These are phyloP conservation scores for Sitta carolinensis DNA, from an alignment of 2,797 vertebrate species.

Conservation along the genomic window DNA sequence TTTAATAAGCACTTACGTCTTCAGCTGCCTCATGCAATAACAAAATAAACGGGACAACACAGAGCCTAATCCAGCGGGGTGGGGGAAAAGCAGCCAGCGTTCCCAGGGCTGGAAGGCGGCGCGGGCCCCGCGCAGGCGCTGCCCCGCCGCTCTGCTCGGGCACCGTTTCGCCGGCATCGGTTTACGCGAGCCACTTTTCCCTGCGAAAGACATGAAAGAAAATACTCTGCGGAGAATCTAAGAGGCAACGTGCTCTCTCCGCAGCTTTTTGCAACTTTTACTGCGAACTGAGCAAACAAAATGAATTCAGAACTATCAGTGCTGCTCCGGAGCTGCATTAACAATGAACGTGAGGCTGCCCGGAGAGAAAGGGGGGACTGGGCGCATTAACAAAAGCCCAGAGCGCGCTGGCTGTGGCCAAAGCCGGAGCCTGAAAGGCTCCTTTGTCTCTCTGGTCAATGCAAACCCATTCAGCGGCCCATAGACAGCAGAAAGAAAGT, in stretches of 20 bases:
- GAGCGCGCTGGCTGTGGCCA: slow-evolving; percentile 37
- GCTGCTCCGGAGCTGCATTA: slow-evolving; percentile 23
- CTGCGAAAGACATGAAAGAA: neutral
- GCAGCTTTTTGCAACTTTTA: slow-evolving; percentile 14
- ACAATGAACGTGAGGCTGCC: slow-evolving; percentile 54
- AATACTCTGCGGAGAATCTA: neutral
- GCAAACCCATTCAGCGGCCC: slow-evolving; percentile 66
- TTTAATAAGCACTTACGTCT: neutral
- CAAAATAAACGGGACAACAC: slow-evolving; percentile 22
- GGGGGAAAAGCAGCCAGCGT: neutral
- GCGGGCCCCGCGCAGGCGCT: no score
- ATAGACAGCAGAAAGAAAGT: slow-evolving; percentile 49
- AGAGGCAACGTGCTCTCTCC: neutral
- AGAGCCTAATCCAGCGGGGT: neutral
- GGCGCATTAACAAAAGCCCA: slow-evolving; percentile 68
- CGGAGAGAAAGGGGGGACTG: slow-evolving; percentile 34
- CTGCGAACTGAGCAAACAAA: slow-evolving; percentile 35
- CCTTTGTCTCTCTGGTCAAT: slow-evolving; percentile 76
- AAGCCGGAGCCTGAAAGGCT: slow-evolving; percentile 64
- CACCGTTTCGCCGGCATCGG: neutral
- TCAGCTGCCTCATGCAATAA: neutral
- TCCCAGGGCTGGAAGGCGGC: neutral
- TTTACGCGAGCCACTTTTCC: neutral
- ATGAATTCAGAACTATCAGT: slow-evolving; percentile 24
- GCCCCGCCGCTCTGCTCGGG: neutral